A percentile compares a stretch with the other conserved stretches of the same genome.
Conservation (phyloP, 2,797 vertebrate species). For the Aselliscus stoliczkanus region DNA sequence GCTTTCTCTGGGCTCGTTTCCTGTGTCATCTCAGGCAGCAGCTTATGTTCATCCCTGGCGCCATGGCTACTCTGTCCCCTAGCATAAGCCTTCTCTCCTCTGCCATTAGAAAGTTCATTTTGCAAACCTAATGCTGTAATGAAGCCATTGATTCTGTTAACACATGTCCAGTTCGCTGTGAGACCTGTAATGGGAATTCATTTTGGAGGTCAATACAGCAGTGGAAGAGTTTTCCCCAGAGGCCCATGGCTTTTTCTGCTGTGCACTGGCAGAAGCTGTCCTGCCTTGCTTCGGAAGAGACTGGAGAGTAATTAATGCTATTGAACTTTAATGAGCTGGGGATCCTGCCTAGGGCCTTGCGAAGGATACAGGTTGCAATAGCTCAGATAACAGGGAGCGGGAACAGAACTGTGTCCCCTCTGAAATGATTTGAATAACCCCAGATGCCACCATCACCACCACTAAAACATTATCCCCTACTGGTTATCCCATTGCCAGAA, state of each 20-base stretch:
- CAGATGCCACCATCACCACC: background rate
- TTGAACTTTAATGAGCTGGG: background rate
- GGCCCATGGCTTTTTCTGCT: constrained; percentile 81
- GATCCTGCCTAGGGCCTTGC: background rate
- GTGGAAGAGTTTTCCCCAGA: constrained; percentile 76
- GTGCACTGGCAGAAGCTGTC: background rate
- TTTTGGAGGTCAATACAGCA: constrained; percentile 86
- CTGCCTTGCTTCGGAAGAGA: background rate
- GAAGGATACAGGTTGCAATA: background rate
- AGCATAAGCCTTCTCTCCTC: constrained; percentile 57
- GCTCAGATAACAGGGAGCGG: background rate
- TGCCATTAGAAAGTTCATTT: constrained; percentile 70
- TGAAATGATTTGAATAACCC: background rate
- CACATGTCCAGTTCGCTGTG: constrained; percentile 69
- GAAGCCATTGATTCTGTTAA: constrained; percentile 72
- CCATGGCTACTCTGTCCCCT: background rate
- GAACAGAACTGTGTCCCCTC: background rate
- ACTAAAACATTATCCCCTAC: background rate
- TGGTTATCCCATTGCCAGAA: background rate
- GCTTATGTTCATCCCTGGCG: background rate
- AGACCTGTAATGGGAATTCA: constrained; percentile 78
- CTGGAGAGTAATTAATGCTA: background rate
- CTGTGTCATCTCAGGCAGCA: background rate
- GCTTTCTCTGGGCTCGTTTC: background rate
- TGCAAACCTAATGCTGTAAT: constrained; percentile 72